Percentiles rank a stretch among this genome's conserved stretches.
phyloP scores from a whole-genome alignment of 2,888 invertebrate genomes.

The Heliconius cydno region DNA sequence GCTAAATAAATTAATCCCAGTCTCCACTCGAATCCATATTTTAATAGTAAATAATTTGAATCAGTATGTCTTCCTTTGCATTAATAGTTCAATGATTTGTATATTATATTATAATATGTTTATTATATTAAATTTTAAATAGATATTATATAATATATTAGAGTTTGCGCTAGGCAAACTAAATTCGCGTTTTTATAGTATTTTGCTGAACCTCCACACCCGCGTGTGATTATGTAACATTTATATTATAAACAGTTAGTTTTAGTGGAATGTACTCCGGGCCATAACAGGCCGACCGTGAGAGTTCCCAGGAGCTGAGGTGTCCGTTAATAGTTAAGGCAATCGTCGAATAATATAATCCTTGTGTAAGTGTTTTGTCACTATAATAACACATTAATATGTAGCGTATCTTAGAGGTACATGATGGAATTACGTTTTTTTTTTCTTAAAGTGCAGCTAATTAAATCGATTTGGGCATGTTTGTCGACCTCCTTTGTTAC shows the following conservation, averaged over 20 bases:
- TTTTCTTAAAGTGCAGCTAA: too few species aligned
- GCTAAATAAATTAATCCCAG: constrained; percentile 2
- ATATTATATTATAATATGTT: constrained; percentile 30
- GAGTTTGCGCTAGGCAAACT: background rate
- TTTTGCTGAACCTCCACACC: constrained; percentile 10
- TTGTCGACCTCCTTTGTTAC: background rate
- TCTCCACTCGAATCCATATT: background rate
- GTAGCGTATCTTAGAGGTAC: background rate
- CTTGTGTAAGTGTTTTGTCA: background rate
- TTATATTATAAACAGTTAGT: background rate
- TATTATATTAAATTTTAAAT: constrained; percentile 9
- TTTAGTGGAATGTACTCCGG: constrained; percentile 14
- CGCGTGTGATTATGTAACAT: background rate
- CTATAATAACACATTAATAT: background rate
- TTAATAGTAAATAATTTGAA: constrained; percentile 27
- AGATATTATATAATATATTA: background rate
- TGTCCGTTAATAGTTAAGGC: background rate
- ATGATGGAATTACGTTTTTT: constrained; percentile 12
- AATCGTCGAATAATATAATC: background rate
- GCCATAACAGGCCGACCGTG: background rate
- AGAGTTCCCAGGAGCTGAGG: constrained; percentile 15
- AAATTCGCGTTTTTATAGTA: background rate
- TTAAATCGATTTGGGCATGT: background rate
- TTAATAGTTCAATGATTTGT: constrained; percentile 42
- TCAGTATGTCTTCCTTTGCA: constrained; percentile 42